These are phyloP conservation scores for Priocnemis perturbator DNA, from an alignment of 2,888 invertebrate genomes.

Conservation along the genomic window DNA sequence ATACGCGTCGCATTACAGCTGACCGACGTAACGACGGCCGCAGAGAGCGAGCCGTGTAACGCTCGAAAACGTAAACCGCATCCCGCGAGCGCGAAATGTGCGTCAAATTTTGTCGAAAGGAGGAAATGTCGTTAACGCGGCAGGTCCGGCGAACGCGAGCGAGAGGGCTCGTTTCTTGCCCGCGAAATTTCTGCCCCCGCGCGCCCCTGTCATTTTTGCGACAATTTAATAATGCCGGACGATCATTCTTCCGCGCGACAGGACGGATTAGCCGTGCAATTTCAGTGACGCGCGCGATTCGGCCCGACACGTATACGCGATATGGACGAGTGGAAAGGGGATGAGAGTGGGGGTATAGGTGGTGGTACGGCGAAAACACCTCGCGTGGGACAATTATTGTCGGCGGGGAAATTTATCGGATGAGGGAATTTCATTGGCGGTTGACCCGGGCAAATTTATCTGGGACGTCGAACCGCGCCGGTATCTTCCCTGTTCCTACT, in stretches of 20 bases:
- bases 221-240: slow-evolving; percentile 32
- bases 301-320: not conserved
- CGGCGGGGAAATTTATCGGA: slow-evolving; percentile 31
- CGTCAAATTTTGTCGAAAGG: not conserved
- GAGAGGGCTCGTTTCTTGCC: not conserved
- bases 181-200: not conserved
- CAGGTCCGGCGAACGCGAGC: not conserved
- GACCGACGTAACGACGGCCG: not conserved
- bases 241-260: slow-evolving; percentile 26
- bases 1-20: no score
- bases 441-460: slow-evolving; percentile 25
- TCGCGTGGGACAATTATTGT: slow-evolving; percentile 31
- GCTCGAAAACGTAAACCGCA: no score
- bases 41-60: not conserved
- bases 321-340: not conserved
- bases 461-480: no score
- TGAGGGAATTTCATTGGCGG: slow-evolving; percentile 32
- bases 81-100: no score
- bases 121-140: not conserved
- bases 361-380: no score
- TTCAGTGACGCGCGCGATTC: slow-evolving; percentile 16
- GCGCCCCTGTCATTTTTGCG: not conserved
- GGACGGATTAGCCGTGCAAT: slow-evolving; percentile 31
- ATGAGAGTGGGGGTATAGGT: no score
- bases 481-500: no score